Base-by-base conservation (phyloP, 2,797 vertebrate species). In the Vultur gryphus region DNA sequence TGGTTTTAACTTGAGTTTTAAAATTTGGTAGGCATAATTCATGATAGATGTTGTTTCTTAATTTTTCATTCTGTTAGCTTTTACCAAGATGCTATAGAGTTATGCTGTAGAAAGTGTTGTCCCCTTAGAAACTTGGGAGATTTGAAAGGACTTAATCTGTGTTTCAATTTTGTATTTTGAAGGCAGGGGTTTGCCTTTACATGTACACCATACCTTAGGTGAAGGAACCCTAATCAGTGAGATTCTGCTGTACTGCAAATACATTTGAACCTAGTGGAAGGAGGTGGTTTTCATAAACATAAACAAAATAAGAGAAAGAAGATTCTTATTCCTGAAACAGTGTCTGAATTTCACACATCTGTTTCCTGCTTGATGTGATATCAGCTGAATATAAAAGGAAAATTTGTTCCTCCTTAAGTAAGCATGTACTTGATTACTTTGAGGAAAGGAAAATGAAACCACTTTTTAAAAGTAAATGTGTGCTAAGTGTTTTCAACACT, bases 171-270 rank as follows among this genome's bases (percentile, higher is more conserved):
- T 46, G 11, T 87, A 13, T 72, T 92, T 90, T 62, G 29, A 81
- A 77, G 55, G 17, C 3, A 14, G 13, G 11, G 2, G 1, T 49
- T 89, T 33, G 66, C 19, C 23, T 90, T 76, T 41, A 24, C 5
- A 2, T 41, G 9, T 39, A 29, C 1, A 2, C 3, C 48, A 4
- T 28, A 29, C 5, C 3, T 66, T 37, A 37, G 13, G 37, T 61
- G 43, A 82, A 55, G 31, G 43, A 90, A 3, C 9, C 11, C 6
- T 75, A 12, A 43, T 85, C 16, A 48, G 15, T 57, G 72, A 54
- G 31, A 23, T 81, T 71, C 8, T 77, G 3, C 21, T 93, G 3
- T 76, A 16, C 13, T 73, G 20, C 37, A 52, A 15, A 48, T 69
- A 57, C 17, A 21, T 39, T 37, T 58, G 31, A 89, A 31, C 33